Percentiles rank a stretch among this genome's conserved stretches.
Evolutionary conservation across 2,113 vertebrate genomes (phyloP).

Genomic region (Herpetotheres cachinnans): DNA sequence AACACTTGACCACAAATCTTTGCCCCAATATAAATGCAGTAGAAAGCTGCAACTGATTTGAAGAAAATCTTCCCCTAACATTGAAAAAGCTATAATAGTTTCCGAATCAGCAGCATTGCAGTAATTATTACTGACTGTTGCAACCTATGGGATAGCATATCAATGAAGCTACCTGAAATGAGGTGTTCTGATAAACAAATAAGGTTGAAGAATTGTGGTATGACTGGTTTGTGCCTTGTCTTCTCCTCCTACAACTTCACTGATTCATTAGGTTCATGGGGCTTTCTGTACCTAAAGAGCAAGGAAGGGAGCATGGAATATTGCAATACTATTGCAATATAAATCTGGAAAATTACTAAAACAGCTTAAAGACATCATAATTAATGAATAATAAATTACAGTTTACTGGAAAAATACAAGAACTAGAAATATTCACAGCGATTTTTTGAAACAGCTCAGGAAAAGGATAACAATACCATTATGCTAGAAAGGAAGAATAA

Average conservation of each 20-base stretch:
- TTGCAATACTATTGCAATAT: neutral
- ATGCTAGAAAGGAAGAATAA: neutral
- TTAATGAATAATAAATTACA: neutral
- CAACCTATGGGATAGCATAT: neutral
- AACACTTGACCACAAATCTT: neutral
- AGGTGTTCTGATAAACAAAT: neutral
- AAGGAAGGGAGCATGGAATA: neutral
- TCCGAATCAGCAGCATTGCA: neutral
- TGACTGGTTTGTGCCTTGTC: neutral
- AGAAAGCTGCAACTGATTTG: neutral
- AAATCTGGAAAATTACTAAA: neutral
- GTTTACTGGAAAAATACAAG: neutral
- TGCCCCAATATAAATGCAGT: neutral
- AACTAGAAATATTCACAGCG: neutral
- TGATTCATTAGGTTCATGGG: neutral
- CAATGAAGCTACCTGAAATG: neutral
- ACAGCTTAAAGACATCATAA: neutral
- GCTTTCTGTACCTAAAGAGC: neutral
- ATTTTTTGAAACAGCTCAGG: neutral
- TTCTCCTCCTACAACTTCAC: neutral
- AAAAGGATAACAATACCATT: neutral
- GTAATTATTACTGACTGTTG: neutral
- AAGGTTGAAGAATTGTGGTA: neutral
- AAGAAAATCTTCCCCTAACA: neutral
- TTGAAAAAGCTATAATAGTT: neutral